A percentile compares a stretch with the other conserved stretches of the same genome.
phyloP scores from a whole-genome alignment of 2,888 invertebrate genomes.

The Carpatolechia fugitivella region DNA sequence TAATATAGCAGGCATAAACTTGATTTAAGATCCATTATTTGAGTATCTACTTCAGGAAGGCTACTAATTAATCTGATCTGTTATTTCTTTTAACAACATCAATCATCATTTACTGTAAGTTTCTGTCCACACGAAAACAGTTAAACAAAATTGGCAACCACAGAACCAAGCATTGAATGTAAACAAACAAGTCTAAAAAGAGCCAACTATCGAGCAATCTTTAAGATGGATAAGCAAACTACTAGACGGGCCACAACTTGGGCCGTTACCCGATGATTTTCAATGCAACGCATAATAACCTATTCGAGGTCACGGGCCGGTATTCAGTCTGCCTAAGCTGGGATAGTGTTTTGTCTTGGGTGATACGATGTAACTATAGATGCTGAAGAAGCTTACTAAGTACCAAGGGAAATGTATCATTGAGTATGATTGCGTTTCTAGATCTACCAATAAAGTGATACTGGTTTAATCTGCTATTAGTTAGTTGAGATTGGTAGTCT shows the following conservation, averaged over 20 bases:
- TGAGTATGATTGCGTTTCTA: not conserved
- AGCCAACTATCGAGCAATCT: slow-evolving; percentile 33
- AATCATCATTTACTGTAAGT: too few species aligned
- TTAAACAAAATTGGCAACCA: slow-evolving; percentile 13
- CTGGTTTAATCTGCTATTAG: not conserved
- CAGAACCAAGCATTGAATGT: slow-evolving; percentile 27
- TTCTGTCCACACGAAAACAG: not conserved
- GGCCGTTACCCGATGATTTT: slow-evolving; percentile 52
- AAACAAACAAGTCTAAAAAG: slow-evolving; percentile 34
- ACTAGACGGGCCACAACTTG: slow-evolving; percentile 32
- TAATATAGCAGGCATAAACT: too few species aligned
- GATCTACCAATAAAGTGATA: slow-evolving; percentile 10
- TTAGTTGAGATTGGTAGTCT: not conserved
- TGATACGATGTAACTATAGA: not conserved
- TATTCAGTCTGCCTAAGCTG: slow-evolving; percentile 27
- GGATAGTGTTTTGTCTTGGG: slow-evolving; percentile 10
- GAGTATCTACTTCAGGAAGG: too few species aligned
- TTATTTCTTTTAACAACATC: too few species aligned
- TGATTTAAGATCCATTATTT: too few species aligned
- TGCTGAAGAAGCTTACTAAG: not conserved
- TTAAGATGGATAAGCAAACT: slow-evolving; percentile 39
- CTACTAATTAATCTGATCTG: too few species aligned
- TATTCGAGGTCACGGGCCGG: slow-evolving; percentile 19
- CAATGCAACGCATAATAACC: slow-evolving; percentile 57
- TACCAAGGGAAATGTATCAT: slow-evolving; percentile 3